A percentile compares a stretch with the other conserved stretches of the same genome.
phyloP scores from a whole-genome alignment of 64 coral and sea anemone genomes.

The Cladopsammia gracilis region DNA sequence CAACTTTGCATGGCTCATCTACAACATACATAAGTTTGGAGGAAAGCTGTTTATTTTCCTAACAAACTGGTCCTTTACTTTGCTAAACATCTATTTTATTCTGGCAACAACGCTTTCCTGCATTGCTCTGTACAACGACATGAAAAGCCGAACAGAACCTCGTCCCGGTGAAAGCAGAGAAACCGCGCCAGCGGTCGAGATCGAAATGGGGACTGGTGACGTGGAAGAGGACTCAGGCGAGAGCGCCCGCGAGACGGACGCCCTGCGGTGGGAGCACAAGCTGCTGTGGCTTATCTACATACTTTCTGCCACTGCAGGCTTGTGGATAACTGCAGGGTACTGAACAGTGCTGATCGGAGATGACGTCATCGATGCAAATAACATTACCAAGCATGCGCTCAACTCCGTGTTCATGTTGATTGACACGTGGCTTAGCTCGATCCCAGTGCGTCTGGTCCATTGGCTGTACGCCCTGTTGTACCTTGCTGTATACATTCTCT shows the following conservation, averaged over 20 bases:
- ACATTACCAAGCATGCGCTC: slow-evolving; percentile 78
- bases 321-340: slow-evolving; percentile 76
- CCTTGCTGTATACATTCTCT: slow-evolving; percentile 68
- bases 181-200: background rate
- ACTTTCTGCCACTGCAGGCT: slow-evolving; percentile 70
- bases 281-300: slow-evolving; percentile 76
- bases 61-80: slow-evolving; percentile 76
- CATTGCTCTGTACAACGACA: slow-evolving; percentile 31
- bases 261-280: slow-evolving; percentile 19
- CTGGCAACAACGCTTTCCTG: slow-evolving; percentile 57
- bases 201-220: slow-evolving; percentile 25
- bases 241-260: background rate
- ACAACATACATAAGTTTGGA: slow-evolving; percentile 16
- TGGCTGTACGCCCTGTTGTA: slow-evolving; percentile 84
- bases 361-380: slow-evolving; percentile 51
- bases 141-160: background rate
- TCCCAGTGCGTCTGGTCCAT: slow-evolving; percentile 83
- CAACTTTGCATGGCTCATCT: slow-evolving; percentile 58
- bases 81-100: slow-evolving; percentile 69
- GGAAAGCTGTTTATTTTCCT: slow-evolving; percentile 65
- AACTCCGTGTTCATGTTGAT: slow-evolving; percentile 85
- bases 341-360: slow-evolving; percentile 78
- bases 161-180: background rate
- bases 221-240: background rate
- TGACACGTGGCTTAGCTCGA: slow-evolving; percentile 42